Base-by-base conservation (phyloP, 2,113 vertebrate species). In the Oplegnathus fasciatus region DNA sequence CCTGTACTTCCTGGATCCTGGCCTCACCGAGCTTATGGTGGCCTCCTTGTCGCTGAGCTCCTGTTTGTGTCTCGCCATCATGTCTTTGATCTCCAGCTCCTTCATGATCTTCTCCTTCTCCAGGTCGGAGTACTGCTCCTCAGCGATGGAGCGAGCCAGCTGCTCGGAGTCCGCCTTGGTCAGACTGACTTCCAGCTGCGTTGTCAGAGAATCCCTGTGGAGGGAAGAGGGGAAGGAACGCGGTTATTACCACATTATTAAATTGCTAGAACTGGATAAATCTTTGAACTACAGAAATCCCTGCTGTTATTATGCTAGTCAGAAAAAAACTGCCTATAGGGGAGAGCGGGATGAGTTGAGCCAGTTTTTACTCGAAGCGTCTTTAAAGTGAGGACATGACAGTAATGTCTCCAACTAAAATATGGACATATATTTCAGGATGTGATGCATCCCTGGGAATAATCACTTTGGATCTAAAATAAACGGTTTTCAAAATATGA, bases 91-190 rank as follows among this genome's bases (percentile, higher is more conserved):
- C 95, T 99, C 98, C 85, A 99, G 94, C 87, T 99, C 98, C 90
- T 99, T 99, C 97, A 99, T 99, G 86, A 99, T 99, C 92, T 99
- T 99, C 91, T 99, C 98, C 93, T 99, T 98, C 93, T 99, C 98
- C 94, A 99, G 92, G 78, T 97, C 96, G 0, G 98, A 98, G 89
- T 97, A 99, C 74, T 99, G 98, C 24, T 99, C 98, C 90, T 99
- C 98, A 28, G 96, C 98, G 81, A 99, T 97, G 85, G 97, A 98
- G 77, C 98, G 98, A 5, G 98, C 98, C 93, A 99, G 94, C 80
- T 97, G 97, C 83, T 98, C 98, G 0, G 98, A 97, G 87, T 99
- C 98, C 0, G 97, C 97, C 91, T 98, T 99, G 26, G 97, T 99
- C 92, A 99, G 89, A 67, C 98, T 99, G 74, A 95, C 96, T 90